Conservation (phyloP, 1,140 invertebrate genomes). For the Apis mellifera region Amel_HAv3.1 CM009931.2:2627001-2627500, state of each 20-base stretch:
- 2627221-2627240: conserved; percentile 48
- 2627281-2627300: conserved; percentile 50
- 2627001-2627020: conserved; percentile 72
- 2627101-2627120: conserved; percentile 17
- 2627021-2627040: conserved; percentile 34
- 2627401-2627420: too few relatives aligned
- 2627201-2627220: conserved; percentile 34
- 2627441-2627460: not conserved
- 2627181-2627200: conserved; percentile 34
- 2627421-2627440: conserved; percentile 1
- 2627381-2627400: conserved; percentile 17
- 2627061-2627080: not conserved
- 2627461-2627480: too few relatives aligned
- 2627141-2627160: too few relatives aligned
- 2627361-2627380: conserved; percentile 45
- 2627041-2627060: conserved; percentile 15
- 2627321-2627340: conserved; percentile 53
- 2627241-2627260: conserved; percentile 64
- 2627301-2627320: conserved; percentile 32
- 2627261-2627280: too few relatives aligned
- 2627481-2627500: too few relatives aligned
- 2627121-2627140: not conserved
- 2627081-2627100: conserved; percentile 2
- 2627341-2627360: conserved; percentile 21
- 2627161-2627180: not conserved